Percentiles rank a stretch among this genome's conserved stretches.
Evolutionary conservation across 1,140 invertebrate genomes (phyloP).

Genomic region (Pachyrhynchus sulphureomaculatus): DNA sequence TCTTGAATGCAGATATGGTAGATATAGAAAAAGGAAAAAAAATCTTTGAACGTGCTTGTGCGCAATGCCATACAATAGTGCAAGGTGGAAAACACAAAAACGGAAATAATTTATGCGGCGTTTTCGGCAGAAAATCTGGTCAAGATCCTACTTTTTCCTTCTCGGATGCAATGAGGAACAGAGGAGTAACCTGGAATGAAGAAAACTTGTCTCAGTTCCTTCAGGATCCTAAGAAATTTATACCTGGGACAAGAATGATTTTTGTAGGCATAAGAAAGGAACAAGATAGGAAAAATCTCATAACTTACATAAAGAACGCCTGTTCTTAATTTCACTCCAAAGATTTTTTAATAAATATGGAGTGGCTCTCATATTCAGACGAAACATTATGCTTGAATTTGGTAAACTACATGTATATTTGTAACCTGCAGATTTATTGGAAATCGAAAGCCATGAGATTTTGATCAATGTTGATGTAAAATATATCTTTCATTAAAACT

Average conservation of each 20-base stretch:
- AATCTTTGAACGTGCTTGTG: constrained; percentile 82
- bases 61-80: constrained; percentile 87
- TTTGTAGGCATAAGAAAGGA: constrained; percentile 80
- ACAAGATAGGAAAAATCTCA: constrained; percentile 71
- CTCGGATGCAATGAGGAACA: constrained; percentile 83
- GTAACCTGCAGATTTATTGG: too few species aligned
- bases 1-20: constrained; percentile 52
- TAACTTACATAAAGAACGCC: constrained; percentile 60
- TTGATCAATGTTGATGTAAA: too few species aligned
- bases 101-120: constrained; percentile 84
- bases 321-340: neutral
- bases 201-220: constrained; percentile 71
- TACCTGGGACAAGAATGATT: constrained; percentile 85
- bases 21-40: constrained; percentile 89
- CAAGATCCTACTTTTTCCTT: constrained; percentile 76
- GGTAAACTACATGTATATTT: too few species aligned
- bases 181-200: constrained; percentile 65
- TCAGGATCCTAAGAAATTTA: constrained; percentile 78
- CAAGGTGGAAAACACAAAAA: constrained; percentile 83
- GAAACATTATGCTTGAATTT: too few species aligned
- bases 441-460: too few species aligned
- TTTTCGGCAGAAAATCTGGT: constrained; percentile 86
- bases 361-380: too few species aligned
- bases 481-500: too few species aligned
- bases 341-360: too few species aligned